phyloP scores from a whole-genome alignment of 2,888 invertebrate species.

The Pecten maximus region DNA sequence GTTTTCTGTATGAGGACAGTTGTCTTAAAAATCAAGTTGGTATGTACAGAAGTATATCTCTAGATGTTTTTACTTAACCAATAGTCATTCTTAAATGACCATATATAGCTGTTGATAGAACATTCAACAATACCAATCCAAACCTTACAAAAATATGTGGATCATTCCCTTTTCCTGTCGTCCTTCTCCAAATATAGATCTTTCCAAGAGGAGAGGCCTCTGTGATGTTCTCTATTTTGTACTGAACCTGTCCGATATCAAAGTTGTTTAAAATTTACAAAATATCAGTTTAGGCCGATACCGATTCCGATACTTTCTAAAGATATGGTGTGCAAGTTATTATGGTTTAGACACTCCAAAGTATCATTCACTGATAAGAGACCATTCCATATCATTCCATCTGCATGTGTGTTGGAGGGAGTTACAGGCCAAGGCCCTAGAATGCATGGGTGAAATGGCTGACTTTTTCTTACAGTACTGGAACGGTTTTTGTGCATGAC shows the following conservation, averaged over 20 bases:
- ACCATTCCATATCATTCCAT: not conserved
- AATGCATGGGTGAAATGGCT: constrained; percentile 33
- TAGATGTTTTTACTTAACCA: not conserved
- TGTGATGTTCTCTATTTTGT: not conserved
- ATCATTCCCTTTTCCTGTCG: not conserved
- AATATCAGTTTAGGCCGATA: not conserved
- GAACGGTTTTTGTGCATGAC: constrained; percentile 34
- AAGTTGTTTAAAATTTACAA: not conserved
- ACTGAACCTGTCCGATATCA: not conserved
- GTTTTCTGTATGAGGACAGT: not conserved
- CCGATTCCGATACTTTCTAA: not conserved
- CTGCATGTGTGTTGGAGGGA: constrained; percentile 10
- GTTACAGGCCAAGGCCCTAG: not conserved
- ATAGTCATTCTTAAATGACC: not conserved
- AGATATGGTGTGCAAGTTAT: not conserved
- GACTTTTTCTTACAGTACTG: constrained; percentile 5
- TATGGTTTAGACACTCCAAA: too few relatives aligned
- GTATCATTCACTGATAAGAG: not conserved
- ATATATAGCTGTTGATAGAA: too few relatives aligned
- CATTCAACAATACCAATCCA: not conserved
- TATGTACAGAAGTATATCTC: not conserved
- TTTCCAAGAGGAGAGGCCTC: not conserved
- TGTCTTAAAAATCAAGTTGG: not conserved
- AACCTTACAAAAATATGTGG: not conserved
- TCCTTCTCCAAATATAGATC: not conserved